Base-by-base conservation (phyloP, 2,888 invertebrate genomes). In the Cosmorhoe ocellata region DNA sequence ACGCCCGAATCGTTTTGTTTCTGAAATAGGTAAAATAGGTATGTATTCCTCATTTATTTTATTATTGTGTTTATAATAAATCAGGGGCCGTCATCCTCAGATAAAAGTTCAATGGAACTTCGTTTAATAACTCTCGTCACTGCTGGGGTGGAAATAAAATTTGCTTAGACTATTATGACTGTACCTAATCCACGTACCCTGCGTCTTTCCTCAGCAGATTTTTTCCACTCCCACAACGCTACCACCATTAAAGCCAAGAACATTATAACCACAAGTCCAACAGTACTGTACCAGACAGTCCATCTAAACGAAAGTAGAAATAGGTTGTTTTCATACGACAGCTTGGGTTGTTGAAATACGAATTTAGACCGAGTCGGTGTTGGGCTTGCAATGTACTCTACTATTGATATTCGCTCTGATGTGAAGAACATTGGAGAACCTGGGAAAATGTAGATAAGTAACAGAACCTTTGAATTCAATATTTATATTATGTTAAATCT, bases 251-350 rank as follows among this genome's bases (percentile, higher is more conserved):
- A 59, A 0, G 80, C 78, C 1, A 89, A 38, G 6, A 89, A 83
- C 34, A 91, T 74, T 14, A 92, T 42, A 9, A 90, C 53, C 2
- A 92, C 66, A 24, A 93, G 67, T 0, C 77, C 84, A 3, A 85
- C 61, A 12, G 90, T 87, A 22, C 92, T 90, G 39, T 92, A 78
- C 95, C 95, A 95, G n/a, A 95, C 94, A 0, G 86, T 78, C 24
- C 74, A 81, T 49, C 92, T 89, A 67, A 95, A 95, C 0, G 95
- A 94, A 18, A 95, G 76, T 1, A 92, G 75, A 68, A 93, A 95
- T 34, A 95, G 91, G 68, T 95, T 95, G 59, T 92, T 93, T 31
- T 95, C 93, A 56, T 93, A 94, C 0, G 95, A 93, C 3, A 95
- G 71, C 66, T 94, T 93, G 1, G 95, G 95, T 69, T 94, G 93